Base-by-base conservation (phyloP, 2,797 vertebrate genomes). In the Sandelia bainsii region DNA sequence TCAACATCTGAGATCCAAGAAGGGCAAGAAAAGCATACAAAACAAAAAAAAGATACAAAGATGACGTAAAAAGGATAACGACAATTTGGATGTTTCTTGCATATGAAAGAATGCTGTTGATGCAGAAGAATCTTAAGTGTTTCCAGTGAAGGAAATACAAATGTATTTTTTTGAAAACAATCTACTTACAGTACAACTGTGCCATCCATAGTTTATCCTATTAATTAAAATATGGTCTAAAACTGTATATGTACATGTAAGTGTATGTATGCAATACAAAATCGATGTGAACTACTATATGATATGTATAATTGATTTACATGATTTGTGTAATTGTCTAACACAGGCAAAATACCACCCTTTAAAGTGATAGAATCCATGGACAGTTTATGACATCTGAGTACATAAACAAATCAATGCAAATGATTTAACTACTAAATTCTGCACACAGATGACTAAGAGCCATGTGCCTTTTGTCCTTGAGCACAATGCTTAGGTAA, bases 331-430 rank as follows among this genome's bases (percentile, higher is more conserved):
- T 48, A 73, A 77, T 64, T 67, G 51, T 60, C 34, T 42, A 50
- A 23, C 63, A 37, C 34, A 29, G 75, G 57, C 39, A 62, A 80
- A 74, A n/a, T 22, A 13, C 49, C 51, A 19, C 6, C 0, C n/a
- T 51, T 61, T 23, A 51, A 66, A 58, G 51, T 14, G n/a, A 51
- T 61, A 11, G 56, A 72, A 51, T 12, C 6, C 22, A 40, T 6
- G 12, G 8, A 14, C 22, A 23, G 58, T 76, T 44, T 23, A 22
- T 34, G 12, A 79, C 20, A 68, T 78, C 63, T 62, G 49, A 52
- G 45, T 39, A 60, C 37, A 62, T 34, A 82, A 77, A 66, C 63
- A 62, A 75, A 85, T 63, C 1, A 61, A 71, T 80, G 78, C 72
- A 81, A 81, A 68, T 49, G 9, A 60, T 42, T 42, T 54, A 32